phyloP scores from a whole-genome alignment of 2,113 vertebrate species.

The Lepus timidus region DNA sequence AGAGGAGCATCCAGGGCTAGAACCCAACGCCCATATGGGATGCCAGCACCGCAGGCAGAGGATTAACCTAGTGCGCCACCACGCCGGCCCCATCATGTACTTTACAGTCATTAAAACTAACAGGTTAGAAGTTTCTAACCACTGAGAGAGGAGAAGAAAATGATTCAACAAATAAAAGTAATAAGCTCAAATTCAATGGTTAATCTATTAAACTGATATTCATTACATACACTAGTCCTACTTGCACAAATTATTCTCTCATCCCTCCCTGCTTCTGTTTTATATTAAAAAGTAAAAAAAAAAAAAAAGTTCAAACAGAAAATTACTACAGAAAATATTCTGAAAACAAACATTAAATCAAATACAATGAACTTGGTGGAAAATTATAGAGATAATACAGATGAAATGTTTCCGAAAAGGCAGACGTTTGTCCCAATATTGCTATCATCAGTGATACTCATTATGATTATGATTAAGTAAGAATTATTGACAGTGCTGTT shows the following conservation, averaged over 20 bases:
- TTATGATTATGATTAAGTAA: not conserved
- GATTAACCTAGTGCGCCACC: too few species aligned
- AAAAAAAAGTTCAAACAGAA: not conserved
- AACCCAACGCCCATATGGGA: too few species aligned
- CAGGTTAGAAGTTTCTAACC: slow-evolving; percentile 18
- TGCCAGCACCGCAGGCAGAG: too few species aligned
- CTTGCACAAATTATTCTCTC: not conserved
- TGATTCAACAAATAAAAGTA: not conserved
- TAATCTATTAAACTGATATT: not conserved
- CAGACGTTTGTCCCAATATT: not conserved
- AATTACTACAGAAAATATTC: not conserved
- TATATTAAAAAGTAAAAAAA: not conserved
- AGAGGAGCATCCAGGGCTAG: too few species aligned
- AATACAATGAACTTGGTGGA: not conserved
- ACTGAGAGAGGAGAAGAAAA: not conserved
- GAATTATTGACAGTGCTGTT: not conserved
- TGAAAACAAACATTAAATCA: not conserved
- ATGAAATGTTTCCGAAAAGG: not conserved
- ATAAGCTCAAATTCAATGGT: not conserved
- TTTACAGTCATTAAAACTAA: not conserved
- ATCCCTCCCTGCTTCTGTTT: not conserved
- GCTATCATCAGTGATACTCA: not conserved
- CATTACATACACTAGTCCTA: not conserved
- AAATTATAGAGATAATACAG: not conserved
- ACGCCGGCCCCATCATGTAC: too few species aligned